phyloP scores from a whole-genome alignment of 2,113 vertebrate species.

The Rhombomys opimus region DNA sequence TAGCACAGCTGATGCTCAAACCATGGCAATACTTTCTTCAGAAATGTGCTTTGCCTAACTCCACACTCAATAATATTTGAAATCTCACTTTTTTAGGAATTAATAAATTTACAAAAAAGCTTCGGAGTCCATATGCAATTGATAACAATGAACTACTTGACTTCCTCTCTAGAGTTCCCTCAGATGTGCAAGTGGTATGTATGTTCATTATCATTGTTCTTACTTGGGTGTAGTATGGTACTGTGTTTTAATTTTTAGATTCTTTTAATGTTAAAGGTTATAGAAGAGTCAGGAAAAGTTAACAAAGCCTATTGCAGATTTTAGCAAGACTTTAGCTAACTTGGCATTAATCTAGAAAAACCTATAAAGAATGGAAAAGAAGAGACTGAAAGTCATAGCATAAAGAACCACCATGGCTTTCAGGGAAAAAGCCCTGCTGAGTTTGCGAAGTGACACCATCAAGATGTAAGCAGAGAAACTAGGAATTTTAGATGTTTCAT shows the following conservation, averaged over 20 bases:
- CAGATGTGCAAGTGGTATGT: conserved; percentile 98
- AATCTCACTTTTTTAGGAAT: conserved; percentile 90
- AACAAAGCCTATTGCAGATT: background rate
- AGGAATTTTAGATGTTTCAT: background rate
- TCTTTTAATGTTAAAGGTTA: background rate
- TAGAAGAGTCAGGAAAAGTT: background rate
- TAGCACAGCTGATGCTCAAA: conserved; percentile 5
- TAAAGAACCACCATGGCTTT: background rate
- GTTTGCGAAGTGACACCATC: background rate
- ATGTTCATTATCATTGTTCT: conserved; percentile 11
- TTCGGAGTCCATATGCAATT: conserved; percentile 96
- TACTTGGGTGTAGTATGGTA: background rate
- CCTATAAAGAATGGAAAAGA: background rate
- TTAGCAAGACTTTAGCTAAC: background rate
- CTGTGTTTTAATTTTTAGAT: conserved; percentile 25
- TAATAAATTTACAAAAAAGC: conserved; percentile 99
- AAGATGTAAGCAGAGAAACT: background rate
- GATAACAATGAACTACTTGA: conserved; percentile 99
- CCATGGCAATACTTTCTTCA: background rate
- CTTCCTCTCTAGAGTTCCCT: conserved; percentile 98
- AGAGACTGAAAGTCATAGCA: background rate
- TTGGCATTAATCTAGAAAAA: background rate
- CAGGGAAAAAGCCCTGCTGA: background rate
- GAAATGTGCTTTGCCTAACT: background rate
- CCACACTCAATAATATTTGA: conserved; percentile 42